phyloP scores from a whole-genome alignment of 2,113 vertebrate species.

The Amia ocellicauda region DNA sequence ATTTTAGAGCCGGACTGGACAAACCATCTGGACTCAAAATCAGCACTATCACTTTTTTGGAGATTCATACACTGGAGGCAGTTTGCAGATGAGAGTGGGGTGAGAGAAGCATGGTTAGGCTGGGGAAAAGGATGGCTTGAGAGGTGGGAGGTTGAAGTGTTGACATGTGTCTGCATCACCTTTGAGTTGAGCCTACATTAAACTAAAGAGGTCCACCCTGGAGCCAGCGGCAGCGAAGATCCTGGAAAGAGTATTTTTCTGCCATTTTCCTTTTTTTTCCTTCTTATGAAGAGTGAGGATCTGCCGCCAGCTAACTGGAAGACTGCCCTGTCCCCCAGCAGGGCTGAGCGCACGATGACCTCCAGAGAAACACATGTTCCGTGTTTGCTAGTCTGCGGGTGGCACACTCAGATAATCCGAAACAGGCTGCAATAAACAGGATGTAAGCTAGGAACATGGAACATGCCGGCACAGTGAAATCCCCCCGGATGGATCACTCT shows the following conservation, averaged over 20 bases:
- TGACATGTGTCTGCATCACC: constrained; percentile 49
- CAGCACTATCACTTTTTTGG: too few relatives aligned
- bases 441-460: constrained; percentile 49
- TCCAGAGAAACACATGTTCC: constrained; percentile 73
- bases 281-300: constrained; percentile 62
- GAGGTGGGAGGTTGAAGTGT: neutral
- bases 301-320: constrained; percentile 67
- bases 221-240: constrained; percentile 36
- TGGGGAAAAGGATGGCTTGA: neutral
- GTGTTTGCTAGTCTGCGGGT: constrained; percentile 74
- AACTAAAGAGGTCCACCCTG: constrained; percentile 69
- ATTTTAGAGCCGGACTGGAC: too few relatives aligned
- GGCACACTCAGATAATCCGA: constrained; percentile 67
- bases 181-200: constrained; percentile 66
- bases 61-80: neutral
- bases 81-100: neutral
- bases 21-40: too few relatives aligned
- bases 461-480: neutral
- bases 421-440: constrained; percentile 56
- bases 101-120: neutral
- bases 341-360: constrained; percentile 66
- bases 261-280: too few relatives aligned
- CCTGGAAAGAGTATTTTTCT: constrained; percentile 50
- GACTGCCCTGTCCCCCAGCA: constrained; percentile 56
- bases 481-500: neutral